phyloP scores from a whole-genome alignment of 92 coral and sea anemone genomes.

The Meandrina meandrites region DNA sequence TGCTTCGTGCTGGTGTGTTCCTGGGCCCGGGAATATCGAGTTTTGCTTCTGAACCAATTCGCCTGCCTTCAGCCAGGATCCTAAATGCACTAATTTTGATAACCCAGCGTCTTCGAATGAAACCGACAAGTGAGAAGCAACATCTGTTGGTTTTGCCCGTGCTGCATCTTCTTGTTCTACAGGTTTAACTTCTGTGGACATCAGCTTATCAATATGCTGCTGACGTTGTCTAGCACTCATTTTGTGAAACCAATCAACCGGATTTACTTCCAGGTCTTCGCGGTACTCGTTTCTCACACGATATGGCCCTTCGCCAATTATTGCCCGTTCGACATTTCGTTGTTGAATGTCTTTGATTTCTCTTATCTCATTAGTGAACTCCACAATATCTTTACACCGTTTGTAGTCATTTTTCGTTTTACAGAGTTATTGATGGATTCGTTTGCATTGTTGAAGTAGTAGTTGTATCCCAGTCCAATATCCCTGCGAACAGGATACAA shows the following conservation, averaged over 20 bases:
- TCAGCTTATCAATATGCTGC: constrained; percentile 15
- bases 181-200: constrained; percentile 17
- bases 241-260: constrained; percentile 18
- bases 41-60: neutral
- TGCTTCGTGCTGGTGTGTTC: neutral
- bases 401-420: constrained; percentile 18
- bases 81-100: constrained; percentile 10
- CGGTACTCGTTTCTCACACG: constrained; percentile 11
- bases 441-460: constrained; percentile 25
- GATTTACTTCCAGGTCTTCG: neutral
- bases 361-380: constrained; percentile 14
- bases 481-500: constrained; percentile 14
- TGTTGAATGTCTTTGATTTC: constrained; percentile 29
- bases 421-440: constrained; percentile 26
- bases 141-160: neutral
- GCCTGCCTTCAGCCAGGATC: constrained; percentile 5
- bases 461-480: constrained; percentile 30
- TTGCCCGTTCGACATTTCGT: constrained; percentile 24
- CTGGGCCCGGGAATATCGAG: constrained; percentile 1
- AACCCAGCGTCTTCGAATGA: constrained; percentile 26
- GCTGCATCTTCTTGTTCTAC: constrained; percentile 1
- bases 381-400: constrained; percentile 8
- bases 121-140: neutral
- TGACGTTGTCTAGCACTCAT: constrained; percentile 19
- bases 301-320: constrained; percentile 24